phyloP scores from a whole-genome alignment of 1,140 invertebrate genomes.

The Chrysomallon squamiferum region DNA sequence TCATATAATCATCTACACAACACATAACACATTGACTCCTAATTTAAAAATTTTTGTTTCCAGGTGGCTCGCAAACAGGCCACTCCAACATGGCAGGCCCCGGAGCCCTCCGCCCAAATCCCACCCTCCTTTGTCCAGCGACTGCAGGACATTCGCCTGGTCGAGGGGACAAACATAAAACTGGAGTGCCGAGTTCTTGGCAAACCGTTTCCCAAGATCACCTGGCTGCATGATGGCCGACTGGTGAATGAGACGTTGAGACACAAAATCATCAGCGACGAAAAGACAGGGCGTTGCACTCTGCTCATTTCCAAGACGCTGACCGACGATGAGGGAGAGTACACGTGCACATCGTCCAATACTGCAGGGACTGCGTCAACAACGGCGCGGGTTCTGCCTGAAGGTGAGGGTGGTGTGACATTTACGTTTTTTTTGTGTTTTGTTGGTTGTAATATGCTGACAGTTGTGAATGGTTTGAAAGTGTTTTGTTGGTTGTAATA shows the following conservation, averaged over 20 bases:
- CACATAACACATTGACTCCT: no score
- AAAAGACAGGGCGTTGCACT: conserved; percentile 74
- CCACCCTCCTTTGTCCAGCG: conserved; percentile 69
- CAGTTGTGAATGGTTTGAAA: no score
- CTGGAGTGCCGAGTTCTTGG: conserved; percentile 64
- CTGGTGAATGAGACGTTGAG: conserved; percentile 50
- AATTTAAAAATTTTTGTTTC: no score
- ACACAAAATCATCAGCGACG: conserved; percentile 50
- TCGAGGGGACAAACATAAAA: conserved; percentile 52
- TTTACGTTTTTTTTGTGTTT: background rate
- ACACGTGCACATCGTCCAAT: conserved; percentile 82
- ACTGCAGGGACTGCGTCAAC: conserved; percentile 65
- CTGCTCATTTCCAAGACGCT: conserved; percentile 89
- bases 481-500: no score
- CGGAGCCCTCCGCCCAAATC: conserved; percentile 31
- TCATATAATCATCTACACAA: no score
- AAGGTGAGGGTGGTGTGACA: conserved; percentile 53
- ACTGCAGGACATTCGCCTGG: conserved; percentile 48
- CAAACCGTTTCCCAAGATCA: conserved; percentile 64
- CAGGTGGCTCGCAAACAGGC: conserved; percentile 10
- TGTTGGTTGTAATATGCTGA: no score
- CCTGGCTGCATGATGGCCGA: conserved; percentile 61
- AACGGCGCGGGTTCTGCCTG: conserved; percentile 48
- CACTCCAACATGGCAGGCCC: conserved; percentile 25
- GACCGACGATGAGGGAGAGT: conserved; percentile 93